These are phyloP conservation scores for Clarias fuscus DNA, from an alignment of 2,797 vertebrate species.

Conservation along the genomic window DNA sequence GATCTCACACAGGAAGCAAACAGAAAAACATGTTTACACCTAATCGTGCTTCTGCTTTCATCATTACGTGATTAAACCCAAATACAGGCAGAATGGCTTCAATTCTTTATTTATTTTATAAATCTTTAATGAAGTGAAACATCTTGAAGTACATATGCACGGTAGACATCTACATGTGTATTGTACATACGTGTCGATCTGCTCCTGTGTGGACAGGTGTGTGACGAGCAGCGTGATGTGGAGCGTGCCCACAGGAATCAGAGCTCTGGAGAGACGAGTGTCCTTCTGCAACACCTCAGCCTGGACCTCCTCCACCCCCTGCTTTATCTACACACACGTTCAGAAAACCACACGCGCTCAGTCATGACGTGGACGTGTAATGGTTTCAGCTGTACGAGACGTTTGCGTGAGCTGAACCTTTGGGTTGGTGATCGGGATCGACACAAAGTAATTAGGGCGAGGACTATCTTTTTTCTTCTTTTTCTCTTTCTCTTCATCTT, in stretches of 20 bases:
- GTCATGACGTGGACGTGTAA: background rate
- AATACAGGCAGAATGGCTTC: background rate
- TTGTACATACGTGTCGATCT: slow-evolving; percentile 86
- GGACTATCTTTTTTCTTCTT: slow-evolving; percentile 76
- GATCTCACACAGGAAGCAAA: background rate
- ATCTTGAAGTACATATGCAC: background rate
- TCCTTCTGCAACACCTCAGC: slow-evolving; percentile 82
- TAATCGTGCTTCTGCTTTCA: background rate
- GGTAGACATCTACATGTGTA: slow-evolving; percentile 49
- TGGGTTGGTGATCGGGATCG: slow-evolving; percentile 88
- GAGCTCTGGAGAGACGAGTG: slow-evolving; percentile 79
- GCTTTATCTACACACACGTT: slow-evolving; percentile 77
- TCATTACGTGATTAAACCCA: background rate
- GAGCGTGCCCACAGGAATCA: slow-evolving; percentile 81
- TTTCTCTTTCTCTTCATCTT: slow-evolving; percentile 66
- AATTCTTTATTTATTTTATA: background rate
- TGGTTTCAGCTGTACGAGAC: background rate
- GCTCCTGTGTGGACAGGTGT: slow-evolving; percentile 83
- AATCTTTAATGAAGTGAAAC: background rate
- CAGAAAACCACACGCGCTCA: background rate
- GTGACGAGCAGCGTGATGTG: slow-evolving; percentile 92
- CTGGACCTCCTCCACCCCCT: slow-evolving; percentile 78
- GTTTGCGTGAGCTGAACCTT: slow-evolving; percentile 71
- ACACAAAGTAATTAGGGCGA: slow-evolving; percentile 92
- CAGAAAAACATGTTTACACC: background rate